phyloP scores from a whole-genome alignment of 2,113 vertebrate genomes.

The Nothobranchius kuhntae region DNA sequence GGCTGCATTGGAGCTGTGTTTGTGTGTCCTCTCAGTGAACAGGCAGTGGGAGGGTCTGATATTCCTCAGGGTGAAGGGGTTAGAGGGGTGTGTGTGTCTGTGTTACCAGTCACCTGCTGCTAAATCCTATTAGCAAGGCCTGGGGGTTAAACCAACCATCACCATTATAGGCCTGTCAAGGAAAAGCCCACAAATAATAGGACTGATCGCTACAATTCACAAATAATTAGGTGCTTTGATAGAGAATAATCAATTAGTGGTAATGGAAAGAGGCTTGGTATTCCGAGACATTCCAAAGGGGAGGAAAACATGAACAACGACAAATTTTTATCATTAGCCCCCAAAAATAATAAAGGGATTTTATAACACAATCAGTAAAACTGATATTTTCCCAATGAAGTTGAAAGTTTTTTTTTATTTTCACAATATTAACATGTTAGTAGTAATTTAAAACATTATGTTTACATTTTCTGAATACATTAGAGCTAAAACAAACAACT shows the following conservation, averaged over 20 bases:
- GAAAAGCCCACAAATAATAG: conserved; percentile 81
- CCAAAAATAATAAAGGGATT: conserved; percentile 6
- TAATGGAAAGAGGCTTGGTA: conserved; percentile 64
- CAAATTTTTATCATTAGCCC: conserved; percentile 7
- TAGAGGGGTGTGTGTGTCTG: conserved; percentile 72
- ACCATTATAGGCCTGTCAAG: conserved; percentile 81
- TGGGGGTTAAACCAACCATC: conserved; percentile 79
- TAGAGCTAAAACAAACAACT: too few relatives aligned
- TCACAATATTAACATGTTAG: too few relatives aligned
- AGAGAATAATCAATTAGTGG: conserved; percentile 77
- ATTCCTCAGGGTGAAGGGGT: conserved; percentile 76
- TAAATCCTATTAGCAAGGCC: conserved; percentile 80
- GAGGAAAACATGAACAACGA: conserved; percentile 7
- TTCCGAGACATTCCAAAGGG: conserved; percentile 27
- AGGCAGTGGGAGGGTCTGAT: conserved; percentile 69
- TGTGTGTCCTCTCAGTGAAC: conserved; percentile 41
- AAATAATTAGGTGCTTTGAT: conserved; percentile 81
- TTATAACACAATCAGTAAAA: not conserved
- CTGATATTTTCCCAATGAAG: not conserved
- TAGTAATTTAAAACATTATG: too few relatives aligned
- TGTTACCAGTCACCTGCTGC: conserved; percentile 80
- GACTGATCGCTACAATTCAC: conserved; percentile 83
- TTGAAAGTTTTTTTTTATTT: too few relatives aligned
- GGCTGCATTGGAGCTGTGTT: conserved; percentile 54
- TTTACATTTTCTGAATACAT: too few relatives aligned